phyloP scores from a whole-genome alignment of 2,113 vertebrate species.

The Empidonax alnorum region DNA sequence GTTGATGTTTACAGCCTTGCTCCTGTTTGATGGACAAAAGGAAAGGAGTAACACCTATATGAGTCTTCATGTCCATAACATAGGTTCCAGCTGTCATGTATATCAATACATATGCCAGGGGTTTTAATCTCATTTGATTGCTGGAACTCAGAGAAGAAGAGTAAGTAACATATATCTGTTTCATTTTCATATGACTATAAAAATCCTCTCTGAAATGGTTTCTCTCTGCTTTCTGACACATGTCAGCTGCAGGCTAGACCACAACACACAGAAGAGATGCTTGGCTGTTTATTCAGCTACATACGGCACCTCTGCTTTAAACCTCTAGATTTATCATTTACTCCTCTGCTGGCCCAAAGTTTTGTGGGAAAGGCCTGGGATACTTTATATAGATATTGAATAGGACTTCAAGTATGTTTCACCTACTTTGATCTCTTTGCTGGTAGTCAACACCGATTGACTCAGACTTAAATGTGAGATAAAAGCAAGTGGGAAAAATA shows the following conservation, averaged over 20 bases:
- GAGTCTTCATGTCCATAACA: neutral
- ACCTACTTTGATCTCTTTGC: neutral
- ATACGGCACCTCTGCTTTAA: neutral
- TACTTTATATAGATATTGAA: neutral
- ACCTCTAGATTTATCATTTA: neutral
- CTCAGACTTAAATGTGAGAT: neutral
- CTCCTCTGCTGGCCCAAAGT: neutral
- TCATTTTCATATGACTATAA: neutral
- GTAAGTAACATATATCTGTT: neutral
- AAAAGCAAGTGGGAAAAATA: neutral
- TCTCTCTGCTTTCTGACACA: neutral
- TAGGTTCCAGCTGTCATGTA: neutral
- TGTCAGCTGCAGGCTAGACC: neutral
- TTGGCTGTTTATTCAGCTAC: neutral
- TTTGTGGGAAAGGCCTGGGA: neutral
- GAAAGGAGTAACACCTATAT: neutral
- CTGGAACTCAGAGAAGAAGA: neutral
- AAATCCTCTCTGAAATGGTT: neutral
- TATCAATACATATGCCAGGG: neutral
- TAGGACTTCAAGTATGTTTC: neutral
- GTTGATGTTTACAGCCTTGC: neutral
- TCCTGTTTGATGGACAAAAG: neutral
- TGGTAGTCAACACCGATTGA: neutral
- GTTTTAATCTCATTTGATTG: neutral
- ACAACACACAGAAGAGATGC: neutral